Evolutionary conservation across 2,888 invertebrate species (phyloP).

Genomic region (Congeria kusceri): DNA sequence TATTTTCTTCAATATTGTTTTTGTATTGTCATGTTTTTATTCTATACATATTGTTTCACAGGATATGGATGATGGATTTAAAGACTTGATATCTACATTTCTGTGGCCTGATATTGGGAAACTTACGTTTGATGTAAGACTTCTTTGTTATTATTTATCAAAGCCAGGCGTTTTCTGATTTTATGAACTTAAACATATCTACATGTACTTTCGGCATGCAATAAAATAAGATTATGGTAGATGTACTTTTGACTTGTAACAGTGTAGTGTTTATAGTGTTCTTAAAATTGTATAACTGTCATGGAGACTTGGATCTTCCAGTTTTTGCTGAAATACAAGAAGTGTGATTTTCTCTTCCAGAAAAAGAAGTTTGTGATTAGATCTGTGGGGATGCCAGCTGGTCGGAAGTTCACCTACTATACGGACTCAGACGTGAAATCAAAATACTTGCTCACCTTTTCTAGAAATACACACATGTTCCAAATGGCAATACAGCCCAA

Average conservation of each 20-base stretch:
- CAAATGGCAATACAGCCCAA: slow-evolving; percentile 95
- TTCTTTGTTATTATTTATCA: too few relatives aligned
- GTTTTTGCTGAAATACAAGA: too few relatives aligned
- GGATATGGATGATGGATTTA: slow-evolving; percentile 83
- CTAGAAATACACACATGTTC: slow-evolving; percentile 96
- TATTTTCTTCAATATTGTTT: background rate
- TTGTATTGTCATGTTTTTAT: background rate
- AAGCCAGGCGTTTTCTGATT: too few relatives aligned
- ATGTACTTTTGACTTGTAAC: background rate
- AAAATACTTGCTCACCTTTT: slow-evolving; percentile 94
- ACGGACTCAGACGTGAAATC: slow-evolving; percentile 97
- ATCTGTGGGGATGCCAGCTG: slow-evolving; percentile 90
- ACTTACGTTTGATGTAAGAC: slow-evolving; percentile 93
- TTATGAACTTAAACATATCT: too few relatives aligned
- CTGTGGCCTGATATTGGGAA: slow-evolving; percentile 98
- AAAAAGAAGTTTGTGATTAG: slow-evolving; percentile 98
- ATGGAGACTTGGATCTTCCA: too few relatives aligned
- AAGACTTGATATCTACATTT: slow-evolving; percentile 90
- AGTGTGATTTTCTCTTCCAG: slow-evolving; percentile 83
- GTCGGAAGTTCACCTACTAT: slow-evolving; percentile 91
- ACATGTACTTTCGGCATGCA: too few relatives aligned
- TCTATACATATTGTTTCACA: slow-evolving; percentile 62
- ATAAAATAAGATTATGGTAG: background rate
- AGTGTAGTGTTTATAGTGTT: background rate
- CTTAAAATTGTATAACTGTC: background rate